Base-by-base conservation (phyloP, 2,113 vertebrate species). In the Excalfactoria chinensis region DNA sequence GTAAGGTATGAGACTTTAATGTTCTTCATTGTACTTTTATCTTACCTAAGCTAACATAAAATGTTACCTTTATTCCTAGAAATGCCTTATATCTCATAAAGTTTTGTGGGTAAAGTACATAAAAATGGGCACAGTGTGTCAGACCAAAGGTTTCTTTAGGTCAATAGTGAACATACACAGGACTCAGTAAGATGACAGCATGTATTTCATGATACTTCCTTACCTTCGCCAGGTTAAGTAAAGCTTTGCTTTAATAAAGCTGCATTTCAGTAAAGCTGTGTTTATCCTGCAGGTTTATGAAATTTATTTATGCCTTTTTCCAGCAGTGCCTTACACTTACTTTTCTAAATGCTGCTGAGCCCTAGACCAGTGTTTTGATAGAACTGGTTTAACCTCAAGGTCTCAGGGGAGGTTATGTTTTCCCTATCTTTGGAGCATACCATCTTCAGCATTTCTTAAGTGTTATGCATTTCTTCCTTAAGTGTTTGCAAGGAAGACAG, bases 171-270 rank as follows among this genome's bases (percentile, higher is more conserved):
- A 1, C 23, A 28, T 1, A 30, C 20, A 13, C 21, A 70, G 55
- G 56, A 5, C 6, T 34, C 0, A 0, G 2, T 11, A 19, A 69
- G 32, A 28, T 44, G 10, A 11, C 6, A 9, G 49, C 9, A 4
- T 21, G 34, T 2, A 4, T 62, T 30, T 32, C 46, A 26, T 4
- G 7, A 11, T 18, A 37, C 4, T 59, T 43, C 40, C 23, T 16
- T 28, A 14, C 25, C 49, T 53, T 12, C 14, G 4, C 49, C 25
- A 28, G 14, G 25, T 53, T 15, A 26, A 51, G 49, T 51, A 25
- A 53, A 16, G 49, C 25, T 26, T 25, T 53, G 8, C 49, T 53
- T 53, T 28, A 28, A 26, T 53, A 53, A 28, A 53, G 49, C 25
- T 28, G 13, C 28, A 53, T 25, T 53, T 53, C 25, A 55, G 37